phyloP scores from a whole-genome alignment of 2,113 vertebrate genomes.

The Madoqua kirkii region DNA sequence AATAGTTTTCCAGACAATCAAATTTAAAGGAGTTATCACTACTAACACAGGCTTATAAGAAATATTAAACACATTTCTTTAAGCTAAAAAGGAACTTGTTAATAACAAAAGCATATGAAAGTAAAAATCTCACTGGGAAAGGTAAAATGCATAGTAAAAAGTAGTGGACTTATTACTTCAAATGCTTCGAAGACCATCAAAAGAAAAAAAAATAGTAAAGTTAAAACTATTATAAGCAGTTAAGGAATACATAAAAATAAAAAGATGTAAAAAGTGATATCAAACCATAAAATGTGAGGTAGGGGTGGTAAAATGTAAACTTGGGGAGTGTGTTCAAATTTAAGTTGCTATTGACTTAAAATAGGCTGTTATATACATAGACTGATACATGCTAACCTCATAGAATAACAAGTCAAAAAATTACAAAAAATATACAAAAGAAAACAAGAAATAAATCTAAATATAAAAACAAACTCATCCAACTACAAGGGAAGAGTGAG shows the following conservation, averaged over 20 bases:
- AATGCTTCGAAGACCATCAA: neutral
- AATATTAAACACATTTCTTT: neutral
- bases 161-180: neutral
- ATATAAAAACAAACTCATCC: neutral
- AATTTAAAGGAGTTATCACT: neutral
- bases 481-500: neutral
- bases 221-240: neutral
- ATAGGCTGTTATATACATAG: neutral
- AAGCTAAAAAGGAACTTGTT: neutral
- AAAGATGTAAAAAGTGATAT: neutral
- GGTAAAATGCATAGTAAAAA: neutral
- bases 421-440: neutral
- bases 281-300: neutral
- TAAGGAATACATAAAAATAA: neutral
- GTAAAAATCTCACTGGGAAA: neutral
- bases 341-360: neutral
- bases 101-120: neutral
- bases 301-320: neutral
- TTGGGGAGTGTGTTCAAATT: neutral
- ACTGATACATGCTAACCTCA: neutral
- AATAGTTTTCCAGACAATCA: neutral
- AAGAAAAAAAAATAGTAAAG: neutral
- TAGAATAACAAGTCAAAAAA: neutral
- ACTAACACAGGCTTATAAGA: neutral
- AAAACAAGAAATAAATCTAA: neutral